These are phyloP conservation scores for Diplodus sargus DNA, from an alignment of 2,797 vertebrate genomes.

Conservation along the genomic window DNA sequence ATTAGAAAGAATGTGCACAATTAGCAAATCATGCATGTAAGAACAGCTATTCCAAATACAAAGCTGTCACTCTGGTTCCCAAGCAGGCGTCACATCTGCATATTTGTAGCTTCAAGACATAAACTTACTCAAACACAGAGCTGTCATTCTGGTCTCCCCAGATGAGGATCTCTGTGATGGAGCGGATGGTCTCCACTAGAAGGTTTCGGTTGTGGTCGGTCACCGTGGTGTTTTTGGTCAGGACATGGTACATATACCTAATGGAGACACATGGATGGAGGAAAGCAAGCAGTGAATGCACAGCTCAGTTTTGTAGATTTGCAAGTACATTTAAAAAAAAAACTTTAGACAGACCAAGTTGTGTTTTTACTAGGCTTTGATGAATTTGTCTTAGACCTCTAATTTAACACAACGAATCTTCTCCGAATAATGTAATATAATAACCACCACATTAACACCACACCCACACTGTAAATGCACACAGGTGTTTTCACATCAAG, in stretches of 20 bases:
- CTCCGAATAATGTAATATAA: neutral
- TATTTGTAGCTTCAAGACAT: neutral
- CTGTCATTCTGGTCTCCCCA: constrained; percentile 99
- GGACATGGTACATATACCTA: constrained; percentile 96
- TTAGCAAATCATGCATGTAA: neutral
- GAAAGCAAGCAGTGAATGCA: neutral
- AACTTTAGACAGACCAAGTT: neutral
- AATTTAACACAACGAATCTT: neutral
- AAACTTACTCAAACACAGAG: constrained; percentile 97
- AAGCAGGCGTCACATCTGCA: constrained; percentile 14
- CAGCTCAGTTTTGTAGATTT: neutral
- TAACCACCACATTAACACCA: neutral
- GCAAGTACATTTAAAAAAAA: neutral
- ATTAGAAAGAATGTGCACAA: neutral
- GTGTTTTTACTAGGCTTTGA: neutral
- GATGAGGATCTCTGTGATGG: constrained; percentile 98
- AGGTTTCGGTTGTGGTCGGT: constrained; percentile 97
- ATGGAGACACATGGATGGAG: neutral
- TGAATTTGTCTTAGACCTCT: neutral
- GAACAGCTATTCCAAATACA: neutral
- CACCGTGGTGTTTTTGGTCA: constrained; percentile 98
- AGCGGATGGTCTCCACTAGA: constrained; percentile 98
- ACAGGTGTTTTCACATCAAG: neutral
- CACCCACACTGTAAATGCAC: neutral
- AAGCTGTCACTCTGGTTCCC: neutral